A percentile compares a stretch with the other conserved stretches of the same genome.
Conservation (phyloP, 2,113 vertebrate genomes). For the Muntiacus reevesi region DNA sequence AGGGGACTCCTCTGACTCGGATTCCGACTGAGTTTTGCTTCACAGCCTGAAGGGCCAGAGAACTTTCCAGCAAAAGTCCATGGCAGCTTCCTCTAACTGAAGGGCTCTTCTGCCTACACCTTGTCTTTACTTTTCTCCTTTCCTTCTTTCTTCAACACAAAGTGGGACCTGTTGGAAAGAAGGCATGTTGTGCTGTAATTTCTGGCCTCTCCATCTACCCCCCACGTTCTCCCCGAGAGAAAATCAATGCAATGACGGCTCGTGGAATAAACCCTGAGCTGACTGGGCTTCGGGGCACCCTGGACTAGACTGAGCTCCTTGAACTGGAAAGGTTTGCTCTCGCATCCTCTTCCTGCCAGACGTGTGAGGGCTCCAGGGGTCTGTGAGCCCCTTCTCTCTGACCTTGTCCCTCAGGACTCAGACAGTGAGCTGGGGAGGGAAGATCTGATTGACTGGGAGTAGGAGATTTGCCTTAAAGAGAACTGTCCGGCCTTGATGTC, state of each 20-base stretch:
- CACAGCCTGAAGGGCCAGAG: background rate
- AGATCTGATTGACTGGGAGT: background rate
- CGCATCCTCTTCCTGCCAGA: too few species aligned
- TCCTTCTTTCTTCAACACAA: background rate
- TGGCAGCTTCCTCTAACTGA: too few species aligned
- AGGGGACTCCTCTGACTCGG: constrained; percentile 83
- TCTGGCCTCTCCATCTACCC: too few species aligned
- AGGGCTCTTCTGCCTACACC: fast-evolving
- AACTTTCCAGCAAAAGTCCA: fast-evolving
- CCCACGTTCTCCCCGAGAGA: too few species aligned
- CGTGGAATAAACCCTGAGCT: background rate
- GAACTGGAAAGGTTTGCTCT: constrained; percentile 13
- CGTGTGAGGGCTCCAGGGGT: background rate
- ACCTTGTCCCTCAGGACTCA: too few species aligned
- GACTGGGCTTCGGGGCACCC: fast-evolving
- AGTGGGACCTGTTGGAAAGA: background rate
- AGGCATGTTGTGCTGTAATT: background rate
- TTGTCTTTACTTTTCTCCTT: background rate
- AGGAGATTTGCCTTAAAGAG: background rate
- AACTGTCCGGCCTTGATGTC: background rate
- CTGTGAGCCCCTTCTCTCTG: background rate
- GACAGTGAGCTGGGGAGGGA: background rate
- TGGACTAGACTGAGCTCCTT: background rate
- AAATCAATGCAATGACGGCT: background rate
- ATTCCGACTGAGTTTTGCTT: constrained; percentile 85